Conservation (phyloP, 1,140 invertebrate genomes). For the Pogonus chalceus region DNA sequence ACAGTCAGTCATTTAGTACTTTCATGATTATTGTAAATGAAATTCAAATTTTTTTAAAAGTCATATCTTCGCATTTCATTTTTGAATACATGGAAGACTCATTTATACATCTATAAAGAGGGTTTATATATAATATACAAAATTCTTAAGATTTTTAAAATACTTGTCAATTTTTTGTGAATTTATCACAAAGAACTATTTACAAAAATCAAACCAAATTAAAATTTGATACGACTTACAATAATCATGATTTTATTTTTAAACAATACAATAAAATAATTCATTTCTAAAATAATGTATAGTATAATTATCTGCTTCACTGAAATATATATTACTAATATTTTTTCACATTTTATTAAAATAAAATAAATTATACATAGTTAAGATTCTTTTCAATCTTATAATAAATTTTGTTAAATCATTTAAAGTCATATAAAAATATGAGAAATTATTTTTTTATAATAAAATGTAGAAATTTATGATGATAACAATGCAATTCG, state of each 20-base stretch:
- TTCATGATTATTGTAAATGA: conserved; percentile 4
- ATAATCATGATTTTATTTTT: conserved; percentile 28
- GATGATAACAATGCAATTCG: no score
- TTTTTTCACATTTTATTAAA: conserved; percentile 1
- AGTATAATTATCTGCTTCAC: background rate
- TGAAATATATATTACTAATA: conserved; percentile 9
- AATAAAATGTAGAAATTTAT: no score
- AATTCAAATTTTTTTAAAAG: background rate
- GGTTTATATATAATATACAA: background rate
- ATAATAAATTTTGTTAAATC: no score
- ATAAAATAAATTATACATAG: no score
- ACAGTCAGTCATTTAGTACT: background rate
- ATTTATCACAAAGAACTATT: background rate
- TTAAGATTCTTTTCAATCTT: no score
- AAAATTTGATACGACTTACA: background rate
- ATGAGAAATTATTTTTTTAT: no score
- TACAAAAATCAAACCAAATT: background rate
- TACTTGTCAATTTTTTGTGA: background rate
- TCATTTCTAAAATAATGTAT: conserved; percentile 6
- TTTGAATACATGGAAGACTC: conserved; percentile 1
- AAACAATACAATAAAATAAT: conserved; percentile 9
- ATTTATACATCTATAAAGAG: background rate
- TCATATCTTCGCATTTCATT: background rate
- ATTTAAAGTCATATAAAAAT: no score
- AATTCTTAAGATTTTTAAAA: background rate